Evolutionary conservation across 2,888 invertebrate species (phyloP), one percentile per base, ranked within the genome.

Genomic region (Drosophila nigricruria): DNA sequence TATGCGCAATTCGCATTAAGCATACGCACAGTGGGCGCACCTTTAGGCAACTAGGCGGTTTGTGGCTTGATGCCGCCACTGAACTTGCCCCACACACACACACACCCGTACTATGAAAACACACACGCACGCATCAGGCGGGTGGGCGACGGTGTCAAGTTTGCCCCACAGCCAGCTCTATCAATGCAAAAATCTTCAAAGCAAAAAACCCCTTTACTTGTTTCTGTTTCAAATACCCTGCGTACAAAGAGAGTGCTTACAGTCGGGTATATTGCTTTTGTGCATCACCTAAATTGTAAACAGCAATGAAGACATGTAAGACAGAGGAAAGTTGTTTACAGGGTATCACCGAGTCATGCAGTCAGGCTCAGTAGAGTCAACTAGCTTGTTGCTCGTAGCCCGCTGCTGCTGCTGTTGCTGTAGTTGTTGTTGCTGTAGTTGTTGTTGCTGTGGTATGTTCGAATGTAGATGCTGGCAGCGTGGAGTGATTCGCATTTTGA

Each of bases 101-200:
- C 45, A 40, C 27, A 47, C 5, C n/a, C 30, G 23, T 10, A 16
- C 25, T n/a, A n/a, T n/a, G n/a, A n/a, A 45, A 3, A 14, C 23
- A 18, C 43, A 6, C 8, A 14, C n/a, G 12, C 32, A 42, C 50
- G 59, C 42, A 40, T 16, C 34, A 5, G 47, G 9, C 47, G 34
- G n/a, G 43, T 56, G 57, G 73, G 59, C 45, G 63, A 25, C 25
- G 18, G 52, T 70, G 60, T 61, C 61, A 54, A 45, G 70, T 76
- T 56, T 78, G 59, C 27, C 32, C 30, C 34, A 25, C 27, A 67
- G 36, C 23, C 30, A 59, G 38, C 83, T 30, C 71, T 67, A 79
- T 88, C 73, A 66, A 80, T 79, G 84, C 81, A 80, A 88, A 88
- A 83, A 66, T 56, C 53, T 32, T 71, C 36, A 53, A 54, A 27